Evolutionary conservation across 2,113 vertebrate genomes (phyloP), one percentile per base, ranked within the genome.

Genomic region (Symphodus melops): DNA sequence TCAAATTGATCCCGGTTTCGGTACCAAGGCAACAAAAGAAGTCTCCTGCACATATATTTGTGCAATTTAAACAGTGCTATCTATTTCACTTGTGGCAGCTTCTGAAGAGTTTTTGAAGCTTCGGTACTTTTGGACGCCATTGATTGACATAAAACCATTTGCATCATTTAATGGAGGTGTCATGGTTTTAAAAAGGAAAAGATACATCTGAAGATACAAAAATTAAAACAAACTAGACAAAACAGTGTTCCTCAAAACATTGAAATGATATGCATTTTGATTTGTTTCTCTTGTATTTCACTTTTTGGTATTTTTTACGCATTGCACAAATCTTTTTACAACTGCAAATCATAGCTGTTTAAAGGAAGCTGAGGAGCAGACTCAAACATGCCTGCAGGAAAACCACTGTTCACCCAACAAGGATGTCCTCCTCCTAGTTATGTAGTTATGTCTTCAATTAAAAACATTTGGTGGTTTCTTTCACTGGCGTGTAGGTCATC

Each of bases 401-500:
- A 66, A 71, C 55, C 6, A 14, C 17, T 51, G 2, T 16, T 14
- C 39, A 65, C 73, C 71, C 62, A 75, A 61, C 69, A 56, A 3
- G 46, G 57, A 79, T 71, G 64, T 78, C 23, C 67, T 37, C 37
- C 7, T 68, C 39, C 37, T 76, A 54, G 37, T 75, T 53, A 41
- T 53, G 56, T 48, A n/a, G 48, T 37, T 42, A n/a, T 68, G 59
- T 72, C 37, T 72, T 69, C 36, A 67, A 75, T 75, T 78, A 39
- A 68, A 85, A 76, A 54, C 80, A 79, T 55, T 75, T 60, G 44
- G 9, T 68, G 51, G 36, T 76, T 67, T 85, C 70, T 71, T 42
- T 65, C 57, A 21, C 16, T 65, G 33, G 36, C 13, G 11, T 37
- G 39, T 62, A 59, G 72, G 17, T 72, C 25, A 73, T 69, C 20